A percentile compares a stretch with the other conserved stretches of the same genome.
Conservation (phyloP, 2,888 invertebrate species). For the Conomelus anceps region DNA sequence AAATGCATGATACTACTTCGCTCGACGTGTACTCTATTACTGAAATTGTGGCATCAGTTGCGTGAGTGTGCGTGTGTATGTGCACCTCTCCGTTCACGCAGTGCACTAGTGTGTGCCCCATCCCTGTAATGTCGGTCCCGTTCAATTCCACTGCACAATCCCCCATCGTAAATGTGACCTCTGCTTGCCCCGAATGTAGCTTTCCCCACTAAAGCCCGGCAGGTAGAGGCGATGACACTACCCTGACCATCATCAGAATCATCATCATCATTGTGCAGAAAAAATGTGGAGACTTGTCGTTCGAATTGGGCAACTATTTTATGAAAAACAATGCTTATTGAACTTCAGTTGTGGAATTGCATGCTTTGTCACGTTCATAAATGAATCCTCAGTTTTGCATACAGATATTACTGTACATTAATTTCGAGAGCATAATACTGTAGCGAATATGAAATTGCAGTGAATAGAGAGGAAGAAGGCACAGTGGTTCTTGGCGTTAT, state of each 20-base stretch:
- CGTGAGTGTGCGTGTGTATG: neutral
- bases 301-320: neutral
- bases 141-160: neutral
- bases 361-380: neutral
- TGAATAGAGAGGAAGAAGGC: too few relatives aligned
- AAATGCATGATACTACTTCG: conserved; percentile 23
- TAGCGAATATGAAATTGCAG: too few relatives aligned
- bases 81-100: neutral
- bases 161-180: neutral
- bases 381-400: too few relatives aligned
- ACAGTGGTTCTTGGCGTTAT: too few relatives aligned
- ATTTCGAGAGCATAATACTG: too few relatives aligned
- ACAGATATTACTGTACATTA: too few relatives aligned
- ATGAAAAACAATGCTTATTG: neutral
- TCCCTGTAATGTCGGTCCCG: neutral
- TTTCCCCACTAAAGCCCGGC: neutral
- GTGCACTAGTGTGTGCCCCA: too few relatives aligned
- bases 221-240: neutral
- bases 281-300: neutral
- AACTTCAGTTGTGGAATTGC: neutral
- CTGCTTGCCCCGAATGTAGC: neutral
- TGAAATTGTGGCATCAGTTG: neutral
- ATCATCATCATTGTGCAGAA: neutral
- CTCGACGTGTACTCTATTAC: conserved; percentile 5
- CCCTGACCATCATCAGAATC: neutral